Percentiles rank a stretch among this genome's conserved stretches.
Evolutionary conservation across 2,113 vertebrate species (phyloP).

Genomic region (Anoura caudifer): DNA sequence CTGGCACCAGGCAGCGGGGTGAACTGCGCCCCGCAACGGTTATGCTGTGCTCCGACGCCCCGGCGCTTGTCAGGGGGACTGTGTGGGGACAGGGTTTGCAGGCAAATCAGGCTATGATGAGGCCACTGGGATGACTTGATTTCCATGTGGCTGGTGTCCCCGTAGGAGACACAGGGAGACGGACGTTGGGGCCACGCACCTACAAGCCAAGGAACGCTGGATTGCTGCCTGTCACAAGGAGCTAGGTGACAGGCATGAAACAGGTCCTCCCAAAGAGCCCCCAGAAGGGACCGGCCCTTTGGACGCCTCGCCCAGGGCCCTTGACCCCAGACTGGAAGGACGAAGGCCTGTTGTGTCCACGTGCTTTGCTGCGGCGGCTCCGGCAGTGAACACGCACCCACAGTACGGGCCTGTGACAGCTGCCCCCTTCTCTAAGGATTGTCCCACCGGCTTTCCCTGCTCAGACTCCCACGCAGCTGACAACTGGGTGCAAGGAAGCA

Average conservation of each 20-base stretch:
- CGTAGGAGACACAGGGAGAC: neutral
- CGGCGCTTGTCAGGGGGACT: accelerated
- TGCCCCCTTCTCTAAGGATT: no score
- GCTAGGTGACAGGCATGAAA: neutral
- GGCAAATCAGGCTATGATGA: accelerated
- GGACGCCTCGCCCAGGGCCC: neutral
- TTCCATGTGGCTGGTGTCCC: neutral
- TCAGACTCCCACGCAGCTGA: neutral
- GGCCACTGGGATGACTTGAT: neutral
- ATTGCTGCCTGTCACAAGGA: no score
- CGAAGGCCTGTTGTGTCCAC: no score
- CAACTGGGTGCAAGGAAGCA: accelerated
- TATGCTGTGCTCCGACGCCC: no score
- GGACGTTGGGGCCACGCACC: accelerated
- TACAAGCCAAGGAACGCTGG: accelerated
- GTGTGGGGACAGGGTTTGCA: neutral
- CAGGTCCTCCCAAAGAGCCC: neutral
- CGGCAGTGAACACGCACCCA: accelerated
- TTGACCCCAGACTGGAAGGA: no score
- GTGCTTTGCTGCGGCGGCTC: no score
- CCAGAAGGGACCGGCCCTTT: neutral
- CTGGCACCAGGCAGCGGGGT: accelerated
- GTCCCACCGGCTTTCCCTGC: neutral
- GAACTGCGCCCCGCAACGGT: neutral
- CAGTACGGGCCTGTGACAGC: accelerated